Evolutionary conservation across 2,797 vertebrate genomes (phyloP), one percentile per base, ranked within the genome.

Genomic region (Champsocephalus gunnari): DNA sequence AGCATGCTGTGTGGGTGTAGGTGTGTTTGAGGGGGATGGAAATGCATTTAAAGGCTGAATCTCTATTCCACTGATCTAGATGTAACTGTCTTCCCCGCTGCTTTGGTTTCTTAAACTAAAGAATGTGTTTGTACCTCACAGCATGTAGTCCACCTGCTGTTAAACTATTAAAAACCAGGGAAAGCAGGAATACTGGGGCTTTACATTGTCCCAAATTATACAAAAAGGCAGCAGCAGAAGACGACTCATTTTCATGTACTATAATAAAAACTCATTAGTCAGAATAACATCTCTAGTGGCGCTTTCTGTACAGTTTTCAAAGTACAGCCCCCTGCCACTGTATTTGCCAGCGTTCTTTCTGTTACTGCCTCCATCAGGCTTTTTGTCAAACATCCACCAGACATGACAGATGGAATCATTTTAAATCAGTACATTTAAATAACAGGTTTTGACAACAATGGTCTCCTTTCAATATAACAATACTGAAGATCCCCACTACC

Each of bases 1-100:
- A 3, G 24, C 85, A 61, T 67, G 83, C 82, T 86, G 86, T 71
- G 90, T 77, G 59, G 73, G 75, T 70, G 65, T 71, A 56, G 49
- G 60, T 79, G 80, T 80, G 82, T 80, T 80, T 62, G 82, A 85
- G 71, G 19, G 13, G 70, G 60, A 61, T 81, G 49, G 59, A 79
- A 49, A 62, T 75, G 17, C 59, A 73, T 45, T 57, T 51, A 64
- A 69, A 71, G 61, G 64, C 49, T 74, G 56, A 64, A 47, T 77
- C 55, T 82, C 65, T 63, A 5, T 51, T 70, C 12, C 44, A 28
- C 32, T 64, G 55, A 70, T 83, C 44, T 71, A 66, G 79, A 80
- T 82, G 58, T 67, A 34, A 67, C 43, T 0, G 54, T 50, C 44
- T 61, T 41, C 72, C 77, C 71, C 62, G 77, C 74, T 84, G 65